A percentile compares a stretch with the other conserved stretches of the same genome.
Evolutionary conservation across 2,888 invertebrate species (phyloP).

Genomic region (Synanthedon tipuliformis): DNA sequence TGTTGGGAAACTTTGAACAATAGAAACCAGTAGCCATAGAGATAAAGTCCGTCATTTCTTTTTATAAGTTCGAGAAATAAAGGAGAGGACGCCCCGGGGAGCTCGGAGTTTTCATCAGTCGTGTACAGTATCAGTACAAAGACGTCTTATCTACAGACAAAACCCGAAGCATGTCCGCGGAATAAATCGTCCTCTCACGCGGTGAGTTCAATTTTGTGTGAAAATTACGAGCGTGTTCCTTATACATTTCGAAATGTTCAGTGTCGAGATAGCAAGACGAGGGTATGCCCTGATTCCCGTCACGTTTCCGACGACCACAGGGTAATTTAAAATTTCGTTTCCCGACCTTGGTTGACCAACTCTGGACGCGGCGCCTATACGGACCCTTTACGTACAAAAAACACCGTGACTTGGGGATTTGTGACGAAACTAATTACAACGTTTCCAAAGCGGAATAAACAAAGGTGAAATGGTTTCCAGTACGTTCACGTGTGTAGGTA

Average conservation of each 20-base stretch:
- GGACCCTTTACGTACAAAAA: slow-evolving; percentile 21
- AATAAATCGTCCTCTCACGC: slow-evolving; percentile 46
- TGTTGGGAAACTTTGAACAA: slow-evolving; percentile 31
- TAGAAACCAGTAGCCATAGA: slow-evolving; percentile 32
- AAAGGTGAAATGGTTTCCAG: not conserved
- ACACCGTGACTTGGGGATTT: slow-evolving; percentile 17
- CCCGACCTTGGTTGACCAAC: slow-evolving; percentile 19
- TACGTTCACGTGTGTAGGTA: no score
- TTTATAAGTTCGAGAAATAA: slow-evolving; percentile 51
- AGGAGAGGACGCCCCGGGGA: slow-evolving; percentile 35
- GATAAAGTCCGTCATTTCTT: slow-evolving; percentile 55
- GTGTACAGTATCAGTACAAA: slow-evolving; percentile 28
- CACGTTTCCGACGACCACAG: slow-evolving; percentile 38
- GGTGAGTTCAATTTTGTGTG: slow-evolving; percentile 51
- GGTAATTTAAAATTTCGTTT: slow-evolving; percentile 40
- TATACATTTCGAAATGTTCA: slow-evolving; percentile 20
- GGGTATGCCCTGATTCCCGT: slow-evolving; percentile 35
- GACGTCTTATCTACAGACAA: slow-evolving; percentile 34
- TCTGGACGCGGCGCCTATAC: slow-evolving; percentile 5
- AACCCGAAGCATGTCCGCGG: slow-evolving; percentile 39
- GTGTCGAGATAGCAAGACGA: slow-evolving; percentile 23
- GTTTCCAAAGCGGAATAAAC: slow-evolving; percentile 1
- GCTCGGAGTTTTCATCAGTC: slow-evolving; percentile 36
- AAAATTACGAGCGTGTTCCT: slow-evolving; percentile 43
- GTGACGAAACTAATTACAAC: slow-evolving; percentile 18